Percentiles rank a stretch among this genome's conserved stretches.
phyloP scores from a whole-genome alignment of 2,797 vertebrate genomes.

The Gorsachius magnificus region DNA sequence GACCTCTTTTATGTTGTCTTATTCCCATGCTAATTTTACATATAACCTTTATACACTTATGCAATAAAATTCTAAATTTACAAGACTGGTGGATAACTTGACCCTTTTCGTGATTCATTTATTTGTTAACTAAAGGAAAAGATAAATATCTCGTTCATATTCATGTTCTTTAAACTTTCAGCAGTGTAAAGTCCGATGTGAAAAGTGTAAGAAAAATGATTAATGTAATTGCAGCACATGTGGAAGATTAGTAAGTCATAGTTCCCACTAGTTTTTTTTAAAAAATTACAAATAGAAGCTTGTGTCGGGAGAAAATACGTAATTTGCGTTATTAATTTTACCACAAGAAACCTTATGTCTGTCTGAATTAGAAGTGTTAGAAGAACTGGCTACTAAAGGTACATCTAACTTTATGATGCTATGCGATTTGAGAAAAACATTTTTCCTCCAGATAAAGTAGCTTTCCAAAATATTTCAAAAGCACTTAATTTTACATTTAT shows the following conservation, averaged over 20 bases:
- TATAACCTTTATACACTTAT: not conserved
- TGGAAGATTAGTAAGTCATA: not conserved
- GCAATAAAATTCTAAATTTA: not conserved
- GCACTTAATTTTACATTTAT: not conserved
- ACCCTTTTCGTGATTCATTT: not conserved
- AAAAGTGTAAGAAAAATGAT: not conserved
- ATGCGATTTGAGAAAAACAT: not conserved
- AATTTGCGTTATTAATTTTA: not conserved
- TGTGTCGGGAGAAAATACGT: not conserved
- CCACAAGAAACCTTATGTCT: not conserved
- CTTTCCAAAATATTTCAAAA: not conserved
- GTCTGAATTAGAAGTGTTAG: not conserved
- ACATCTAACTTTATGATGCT: not conserved
- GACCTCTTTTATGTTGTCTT: not conserved
- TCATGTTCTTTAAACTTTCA: not conserved
- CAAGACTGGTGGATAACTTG: not conserved
- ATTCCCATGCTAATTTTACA: conserved; percentile 21
- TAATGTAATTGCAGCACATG: not conserved
- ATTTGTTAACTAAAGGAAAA: not conserved
- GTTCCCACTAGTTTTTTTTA: not conserved
- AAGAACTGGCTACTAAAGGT: not conserved
- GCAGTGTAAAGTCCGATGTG: not conserved
- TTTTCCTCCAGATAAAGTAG: not conserved
- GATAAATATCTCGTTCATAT: not conserved
- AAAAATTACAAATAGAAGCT: not conserved